A percentile compares a stretch with the other conserved stretches of the same genome.
These are phyloP conservation scores for Psittacula cyanocephala DNA, from an alignment of 2,113 vertebrate species.

Conservation along the genomic window DNA sequence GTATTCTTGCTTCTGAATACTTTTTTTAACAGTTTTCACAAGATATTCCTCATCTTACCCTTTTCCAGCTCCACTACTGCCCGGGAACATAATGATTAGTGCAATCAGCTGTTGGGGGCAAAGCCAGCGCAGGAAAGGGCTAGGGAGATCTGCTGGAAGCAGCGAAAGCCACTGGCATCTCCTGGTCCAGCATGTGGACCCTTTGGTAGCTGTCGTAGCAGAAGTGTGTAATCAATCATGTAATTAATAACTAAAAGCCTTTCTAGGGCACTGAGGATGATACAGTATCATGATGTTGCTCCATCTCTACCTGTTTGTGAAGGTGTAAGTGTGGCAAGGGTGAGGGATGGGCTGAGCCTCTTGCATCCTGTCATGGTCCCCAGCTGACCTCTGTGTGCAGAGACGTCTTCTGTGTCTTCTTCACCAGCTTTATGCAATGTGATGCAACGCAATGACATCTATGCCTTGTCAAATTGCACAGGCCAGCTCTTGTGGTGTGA, in stretches of 20 bases:
- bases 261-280: background rate
- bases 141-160: background rate
- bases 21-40: rapidly evolving
- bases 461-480: background rate
- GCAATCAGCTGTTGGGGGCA: background rate
- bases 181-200: background rate
- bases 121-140: background rate
- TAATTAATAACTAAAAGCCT: background rate
- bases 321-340: background rate
- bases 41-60: background rate
- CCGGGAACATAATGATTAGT: rapidly evolving
- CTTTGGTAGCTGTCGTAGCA: background rate
- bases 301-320: background rate
- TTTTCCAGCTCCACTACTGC: background rate
- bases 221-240: background rate
- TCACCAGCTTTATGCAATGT: background rate
- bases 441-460: background rate
- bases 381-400: background rate
- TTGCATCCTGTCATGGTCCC: rapidly evolving
- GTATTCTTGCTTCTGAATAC: background rate
- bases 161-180: background rate
- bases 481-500: background rate
- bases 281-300: too few species aligned
- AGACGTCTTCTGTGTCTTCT: background rate
- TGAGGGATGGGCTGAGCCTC: background rate